Conservation (phyloP, 2,797 vertebrate genomes). For the Hoplostethus atlanticus region DNA sequence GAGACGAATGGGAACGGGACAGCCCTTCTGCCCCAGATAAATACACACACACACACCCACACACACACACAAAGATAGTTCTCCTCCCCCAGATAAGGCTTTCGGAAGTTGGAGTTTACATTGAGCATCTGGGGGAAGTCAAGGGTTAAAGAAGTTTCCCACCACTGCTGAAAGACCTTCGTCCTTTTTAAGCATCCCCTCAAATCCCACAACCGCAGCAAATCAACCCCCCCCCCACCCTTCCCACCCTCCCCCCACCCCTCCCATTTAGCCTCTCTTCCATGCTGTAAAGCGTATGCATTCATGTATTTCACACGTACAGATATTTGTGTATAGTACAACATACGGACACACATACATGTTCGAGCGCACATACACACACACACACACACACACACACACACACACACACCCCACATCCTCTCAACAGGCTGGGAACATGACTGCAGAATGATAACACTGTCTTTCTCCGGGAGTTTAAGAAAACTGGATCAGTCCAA, state of each 20-base stretch:
- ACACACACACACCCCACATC: conserved; percentile 8
- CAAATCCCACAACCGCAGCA: conserved; percentile 64
- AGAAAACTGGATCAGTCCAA: neutral
- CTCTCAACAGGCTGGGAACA: neutral
- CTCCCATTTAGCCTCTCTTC: conserved; percentile 37
- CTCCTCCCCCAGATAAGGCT: conserved; percentile 66
- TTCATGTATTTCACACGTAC: conserved; percentile 23
- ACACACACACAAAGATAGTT: conserved; percentile 29
- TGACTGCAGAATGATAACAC: conserved; percentile 6
- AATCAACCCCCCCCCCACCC: conserved; percentile 9
- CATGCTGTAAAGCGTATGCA: conserved; percentile 7
- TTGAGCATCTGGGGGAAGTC: conserved; percentile 80
- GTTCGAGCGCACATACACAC: neutral
- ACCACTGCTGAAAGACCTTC: conserved; percentile 76
- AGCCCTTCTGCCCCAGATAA: conserved; percentile 47
- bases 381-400: neutral
- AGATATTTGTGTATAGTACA: neutral
- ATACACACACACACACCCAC: conserved; percentile 30
- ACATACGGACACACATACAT: conserved; percentile 6
- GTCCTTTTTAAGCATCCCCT: conserved; percentile 57
- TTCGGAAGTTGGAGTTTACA: conserved; percentile 83
- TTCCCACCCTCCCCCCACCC: conserved; percentile 22
- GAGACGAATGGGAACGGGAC: conserved; percentile 43
- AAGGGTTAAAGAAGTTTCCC: conserved; percentile 85
- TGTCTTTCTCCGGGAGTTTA: conserved; percentile 6